Conservation (phyloP, 2,888 invertebrate species). For the Athetis lepigone region DNA sequence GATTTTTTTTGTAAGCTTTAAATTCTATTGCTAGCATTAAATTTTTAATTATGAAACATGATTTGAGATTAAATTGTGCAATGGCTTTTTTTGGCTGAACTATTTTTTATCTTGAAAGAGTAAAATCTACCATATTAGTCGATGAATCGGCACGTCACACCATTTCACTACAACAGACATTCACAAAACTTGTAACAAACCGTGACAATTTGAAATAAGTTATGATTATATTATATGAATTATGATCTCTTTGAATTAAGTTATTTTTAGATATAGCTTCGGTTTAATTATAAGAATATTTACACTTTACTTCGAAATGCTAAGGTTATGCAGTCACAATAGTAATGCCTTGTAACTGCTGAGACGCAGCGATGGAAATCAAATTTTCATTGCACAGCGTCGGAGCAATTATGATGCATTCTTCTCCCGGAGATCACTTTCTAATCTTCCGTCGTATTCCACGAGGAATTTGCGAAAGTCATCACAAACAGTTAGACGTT, state of each 20-base stretch:
- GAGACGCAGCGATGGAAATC: slow-evolving; percentile 73
- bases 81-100: not conserved
- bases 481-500: slow-evolving; percentile 54
- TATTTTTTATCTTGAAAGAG: slow-evolving; percentile 26
- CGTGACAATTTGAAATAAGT: slow-evolving; percentile 82
- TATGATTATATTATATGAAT: slow-evolving; percentile 88
- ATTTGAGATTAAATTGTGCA: not conserved
- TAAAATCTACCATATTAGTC: slow-evolving; percentile 38
- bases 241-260: slow-evolving; percentile 90
- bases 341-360: slow-evolving; percentile 73
- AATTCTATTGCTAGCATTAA: no score
- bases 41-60: no score
- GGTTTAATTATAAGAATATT: slow-evolving; percentile 66
- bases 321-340: slow-evolving; percentile 72
- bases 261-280: slow-evolving; percentile 79
- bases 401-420: slow-evolving; percentile 77
- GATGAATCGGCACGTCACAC: not conserved
- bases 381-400: slow-evolving; percentile 76
- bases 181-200: slow-evolving; percentile 62
- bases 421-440: slow-evolving; percentile 60
- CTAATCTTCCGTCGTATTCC: slow-evolving; percentile 66
- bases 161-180: slow-evolving; percentile 46
- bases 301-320: slow-evolving; percentile 64
- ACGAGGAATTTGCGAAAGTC: slow-evolving; percentile 68
- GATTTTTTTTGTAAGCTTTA: not conserved